Evolutionary conservation across 2,797 vertebrate genomes (phyloP).

Genomic region (Leptodactylus fallax): DNA sequence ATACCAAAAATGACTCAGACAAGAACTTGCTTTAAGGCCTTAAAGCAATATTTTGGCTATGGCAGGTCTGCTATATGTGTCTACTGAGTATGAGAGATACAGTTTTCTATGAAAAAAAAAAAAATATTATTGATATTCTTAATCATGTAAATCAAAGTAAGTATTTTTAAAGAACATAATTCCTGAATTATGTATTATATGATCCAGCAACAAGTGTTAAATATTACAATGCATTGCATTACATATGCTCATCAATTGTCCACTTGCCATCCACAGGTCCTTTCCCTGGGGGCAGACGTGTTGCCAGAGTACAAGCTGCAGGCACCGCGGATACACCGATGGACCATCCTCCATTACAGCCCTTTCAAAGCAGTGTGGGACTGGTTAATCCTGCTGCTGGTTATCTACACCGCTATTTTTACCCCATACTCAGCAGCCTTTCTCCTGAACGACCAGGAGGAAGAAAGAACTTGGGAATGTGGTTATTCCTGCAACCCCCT

Average conservation of each 20-base stretch:
- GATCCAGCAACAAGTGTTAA: not conserved
- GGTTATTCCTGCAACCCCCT: constrained; percentile 95
- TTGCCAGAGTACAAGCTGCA: constrained; percentile 98
- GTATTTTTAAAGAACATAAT: no score
- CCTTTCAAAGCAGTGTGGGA: constrained; percentile 99
- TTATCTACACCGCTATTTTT: constrained; percentile 97
- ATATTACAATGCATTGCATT: not conserved
- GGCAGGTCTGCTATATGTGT: not conserved
- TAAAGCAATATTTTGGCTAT: not conserved
- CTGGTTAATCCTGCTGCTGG: constrained; percentile 97
- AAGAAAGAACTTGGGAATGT: constrained; percentile 85
- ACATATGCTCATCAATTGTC: not conserved
- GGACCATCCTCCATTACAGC: constrained; percentile 98
- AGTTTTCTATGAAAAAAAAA: no score
- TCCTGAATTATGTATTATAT: no score
- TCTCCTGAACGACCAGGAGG: constrained; percentile 92
- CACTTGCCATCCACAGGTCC: constrained; percentile 78
- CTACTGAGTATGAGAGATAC: not conserved
- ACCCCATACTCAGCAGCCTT: constrained; percentile 97
- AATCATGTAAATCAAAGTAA: not conserved
- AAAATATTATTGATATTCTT: no score
- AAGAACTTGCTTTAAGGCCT: no score
- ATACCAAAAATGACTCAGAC: not conserved
- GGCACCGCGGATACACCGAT: constrained; percentile 92
- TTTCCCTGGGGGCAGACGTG: constrained; percentile 95